These are phyloP conservation scores for Poeciliopsis retropinna DNA, from an alignment of 2,113 vertebrate species.

Conservation along the genomic window DNA sequence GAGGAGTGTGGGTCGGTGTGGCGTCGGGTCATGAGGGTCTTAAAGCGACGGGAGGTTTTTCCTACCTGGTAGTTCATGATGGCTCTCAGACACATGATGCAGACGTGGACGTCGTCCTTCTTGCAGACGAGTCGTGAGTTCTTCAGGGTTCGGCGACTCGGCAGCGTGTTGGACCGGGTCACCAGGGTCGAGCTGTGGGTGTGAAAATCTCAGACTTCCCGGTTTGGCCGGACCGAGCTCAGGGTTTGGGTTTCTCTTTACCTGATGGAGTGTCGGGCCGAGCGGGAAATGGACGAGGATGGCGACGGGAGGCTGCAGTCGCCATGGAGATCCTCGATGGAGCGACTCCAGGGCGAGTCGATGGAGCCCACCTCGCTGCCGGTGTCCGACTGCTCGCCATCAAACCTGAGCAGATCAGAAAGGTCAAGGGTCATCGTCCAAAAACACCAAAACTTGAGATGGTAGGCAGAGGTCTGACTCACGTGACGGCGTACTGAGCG, in stretches of 20 bases:
- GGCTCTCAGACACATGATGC: slow-evolving; percentile 96
- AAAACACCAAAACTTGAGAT: background rate
- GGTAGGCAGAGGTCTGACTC: slow-evolving; percentile 70
- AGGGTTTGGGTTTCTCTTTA: slow-evolving; percentile 9
- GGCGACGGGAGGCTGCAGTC: slow-evolving; percentile 92
- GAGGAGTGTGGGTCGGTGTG: background rate
- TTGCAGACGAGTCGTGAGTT: slow-evolving; percentile 95
- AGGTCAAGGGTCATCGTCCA: background rate
- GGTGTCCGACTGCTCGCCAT: slow-evolving; percentile 89
- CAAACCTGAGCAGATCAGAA: slow-evolving; percentile 82
- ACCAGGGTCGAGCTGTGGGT: slow-evolving; percentile 67
- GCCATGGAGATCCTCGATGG: slow-evolving; percentile 96
- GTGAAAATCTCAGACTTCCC: background rate
- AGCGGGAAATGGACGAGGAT: slow-evolving; percentile 82
- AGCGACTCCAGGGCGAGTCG: slow-evolving; percentile 94
- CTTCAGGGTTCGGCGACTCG: slow-evolving; percentile 92
- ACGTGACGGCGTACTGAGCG: slow-evolving; percentile 97
- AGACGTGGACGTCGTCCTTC: slow-evolving; percentile 97
- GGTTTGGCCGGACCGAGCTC: background rate
- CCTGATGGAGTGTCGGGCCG: slow-evolving; percentile 87
- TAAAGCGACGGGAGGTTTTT: too few relatives aligned
- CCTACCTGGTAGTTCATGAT: slow-evolving; percentile 99
- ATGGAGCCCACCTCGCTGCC: slow-evolving; percentile 87
- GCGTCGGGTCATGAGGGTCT: background rate
- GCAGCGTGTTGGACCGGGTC: slow-evolving; percentile 91